Evolutionary conservation across 1,140 invertebrate genomes (phyloP).

Genomic region (Hyles vespertilio): DNA sequence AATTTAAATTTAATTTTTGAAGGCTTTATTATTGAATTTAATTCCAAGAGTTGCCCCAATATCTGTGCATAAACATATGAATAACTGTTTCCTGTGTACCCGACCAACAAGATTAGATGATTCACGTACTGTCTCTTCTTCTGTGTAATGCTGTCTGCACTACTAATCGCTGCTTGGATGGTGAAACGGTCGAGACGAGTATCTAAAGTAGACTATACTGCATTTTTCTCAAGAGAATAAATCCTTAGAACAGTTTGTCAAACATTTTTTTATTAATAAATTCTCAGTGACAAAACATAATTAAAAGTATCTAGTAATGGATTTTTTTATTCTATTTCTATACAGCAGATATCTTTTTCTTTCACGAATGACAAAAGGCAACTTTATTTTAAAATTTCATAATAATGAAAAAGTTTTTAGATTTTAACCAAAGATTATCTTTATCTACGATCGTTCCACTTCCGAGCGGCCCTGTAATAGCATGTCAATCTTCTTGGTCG

Average conservation of each 20-base stretch:
- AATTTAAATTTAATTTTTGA: too few species aligned
- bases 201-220: not conserved
- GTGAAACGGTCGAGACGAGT: constrained; percentile 23
- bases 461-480: constrained; percentile 21
- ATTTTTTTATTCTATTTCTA: too few species aligned
- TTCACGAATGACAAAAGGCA: not conserved
- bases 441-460: constrained; percentile 15
- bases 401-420: too few species aligned
- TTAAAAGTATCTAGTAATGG: too few species aligned
- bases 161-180: constrained; percentile 28
- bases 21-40: not conserved
- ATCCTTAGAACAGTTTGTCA: too few species aligned
- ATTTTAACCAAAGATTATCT: not conserved
- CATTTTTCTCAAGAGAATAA: not conserved
- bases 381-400: not conserved
- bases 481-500: constrained; percentile 66
- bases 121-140: constrained; percentile 45
- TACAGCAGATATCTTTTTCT: too few species aligned
- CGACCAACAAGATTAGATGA: constrained; percentile 63
- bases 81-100: constrained; percentile 52
- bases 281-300: too few species aligned
- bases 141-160: constrained; percentile 47
- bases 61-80: constrained; percentile 49
- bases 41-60: constrained; percentile 31
- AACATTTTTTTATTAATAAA: too few species aligned